Base-by-base conservation (phyloP, 1,140 invertebrate genomes). In the Lasaia peninsularis region DNA sequence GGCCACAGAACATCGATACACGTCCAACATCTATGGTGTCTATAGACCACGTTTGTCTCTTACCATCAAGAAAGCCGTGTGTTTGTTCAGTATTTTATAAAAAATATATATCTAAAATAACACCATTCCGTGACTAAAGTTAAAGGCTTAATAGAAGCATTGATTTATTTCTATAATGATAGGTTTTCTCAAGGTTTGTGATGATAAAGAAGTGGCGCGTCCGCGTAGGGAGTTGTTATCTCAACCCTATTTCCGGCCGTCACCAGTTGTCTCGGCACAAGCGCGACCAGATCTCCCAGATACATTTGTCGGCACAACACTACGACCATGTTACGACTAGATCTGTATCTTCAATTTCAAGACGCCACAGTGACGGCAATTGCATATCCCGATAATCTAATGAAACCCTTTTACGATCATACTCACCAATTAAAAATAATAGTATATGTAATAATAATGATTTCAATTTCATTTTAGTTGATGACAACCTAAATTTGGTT, bases 301-400 rank as follows among this genome's bases (percentile, higher is more conserved):
- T 87, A 87, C 78, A 87, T 87, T 87, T 86, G 84, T 87, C 84
- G 84, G 83, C 75, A 56, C 67, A 72, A 76, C 75, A 76, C 69
- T 67, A 73, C 71, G 54, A 55, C 65, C 63, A 71, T 62, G 40
- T 48, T 20, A 71, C 72, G 67, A 65, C 60, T 60, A 54, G 81
- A 85, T 86, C 69, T 16, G 58, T 80, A 85, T 85, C 81, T 66
- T 20, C 40, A 21, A 48, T 48, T 48, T 49, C 65, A 67, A 70
- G 68, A 65, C 67, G 69, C 73, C 73, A 67, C 71, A 62, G 40
- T 70, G 53, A 66, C 63, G 64, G 71, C 77, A 78, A 77, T 80
- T 79, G 72, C 78, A 72, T 71, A 70, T 6, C 5, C 59, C 68
- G 78, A 84, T 83, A 78, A 84, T 83, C 76, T 81, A 80, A 80